These are phyloP conservation scores for Catalaphyllia jardinei DNA, from an alignment of 64 coral and sea anemone genomes.

Conservation along the genomic window DNA sequence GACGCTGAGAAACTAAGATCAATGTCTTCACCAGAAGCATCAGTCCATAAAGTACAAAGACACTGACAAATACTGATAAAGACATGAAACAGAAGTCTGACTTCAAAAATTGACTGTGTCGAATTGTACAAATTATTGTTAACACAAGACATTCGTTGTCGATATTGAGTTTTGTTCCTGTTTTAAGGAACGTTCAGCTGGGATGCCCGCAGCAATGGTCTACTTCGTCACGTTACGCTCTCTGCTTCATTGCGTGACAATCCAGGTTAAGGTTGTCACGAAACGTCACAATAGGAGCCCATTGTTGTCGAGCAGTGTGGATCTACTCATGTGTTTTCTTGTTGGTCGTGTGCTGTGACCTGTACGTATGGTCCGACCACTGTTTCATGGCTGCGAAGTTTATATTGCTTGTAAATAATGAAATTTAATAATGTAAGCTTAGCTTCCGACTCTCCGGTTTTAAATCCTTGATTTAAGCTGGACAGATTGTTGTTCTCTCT, in stretches of 20 bases:
- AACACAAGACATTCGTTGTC: not conserved
- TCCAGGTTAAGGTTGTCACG: not conserved
- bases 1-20: slow-evolving; percentile 56
- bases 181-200: not conserved
- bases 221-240: not conserved
- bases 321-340: not conserved
- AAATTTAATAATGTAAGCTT: slow-evolving; percentile 9
- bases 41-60: not conserved
- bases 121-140: slow-evolving; percentile 1
- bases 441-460: not conserved
- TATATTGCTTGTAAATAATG: not conserved
- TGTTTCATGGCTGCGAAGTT: not conserved
- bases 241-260: not conserved
- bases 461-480: slow-evolving; percentile 12
- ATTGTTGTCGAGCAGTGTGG: not conserved
- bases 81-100: not conserved
- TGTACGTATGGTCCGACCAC: not conserved
- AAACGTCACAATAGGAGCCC: not conserved
- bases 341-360: not conserved
- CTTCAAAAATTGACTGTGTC: not conserved
- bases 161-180: not conserved
- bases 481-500: not conserved
- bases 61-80: not conserved
- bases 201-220: not conserved
- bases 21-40: not conserved